Conservation (phyloP, 2,797 vertebrate genomes). For the Pygocentrus nattereri region DNA sequence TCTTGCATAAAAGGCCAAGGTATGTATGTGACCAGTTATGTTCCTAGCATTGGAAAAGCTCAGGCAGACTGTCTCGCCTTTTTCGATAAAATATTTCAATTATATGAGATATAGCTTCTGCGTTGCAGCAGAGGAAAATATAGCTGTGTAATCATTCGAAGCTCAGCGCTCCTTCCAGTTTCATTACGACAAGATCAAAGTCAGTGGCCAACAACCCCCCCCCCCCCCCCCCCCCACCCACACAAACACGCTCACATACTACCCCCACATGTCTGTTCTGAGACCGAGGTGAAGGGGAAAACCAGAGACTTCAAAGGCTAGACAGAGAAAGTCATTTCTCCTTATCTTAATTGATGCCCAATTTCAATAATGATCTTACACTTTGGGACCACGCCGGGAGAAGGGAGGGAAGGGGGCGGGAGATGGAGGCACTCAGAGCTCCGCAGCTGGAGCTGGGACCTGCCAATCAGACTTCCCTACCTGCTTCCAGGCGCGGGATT, state of each 20-base stretch:
- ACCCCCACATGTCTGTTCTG: slow-evolving; percentile 63
- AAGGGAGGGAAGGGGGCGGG: slow-evolving; percentile 26
- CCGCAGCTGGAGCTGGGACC: neutral
- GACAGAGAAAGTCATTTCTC: slow-evolving; percentile 83
- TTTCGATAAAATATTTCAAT: slow-evolving; percentile 34
- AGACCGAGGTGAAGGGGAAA: slow-evolving; percentile 71
- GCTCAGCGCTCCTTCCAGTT: slow-evolving; percentile 55
- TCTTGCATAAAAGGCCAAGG: neutral
- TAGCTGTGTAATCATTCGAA: slow-evolving; percentile 64
- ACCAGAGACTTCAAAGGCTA: slow-evolving; percentile 82
- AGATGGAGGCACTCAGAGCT: neutral
- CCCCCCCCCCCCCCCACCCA: slow-evolving; percentile 31
- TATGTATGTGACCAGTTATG: neutral
- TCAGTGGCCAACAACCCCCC: slow-evolving; percentile 19
- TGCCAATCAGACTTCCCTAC: slow-evolving; percentile 1
- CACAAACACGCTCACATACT: slow-evolving; percentile 11
- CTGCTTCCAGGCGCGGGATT: slow-evolving; percentile 67
- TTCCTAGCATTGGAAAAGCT: neutral
- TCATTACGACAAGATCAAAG: slow-evolving; percentile 78
- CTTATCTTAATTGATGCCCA: slow-evolving; percentile 87
- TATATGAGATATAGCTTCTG: slow-evolving; percentile 68
- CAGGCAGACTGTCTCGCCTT: neutral
- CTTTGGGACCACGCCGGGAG: slow-evolving; percentile 78
- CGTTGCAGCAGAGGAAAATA: slow-evolving; percentile 51
- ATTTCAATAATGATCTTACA: slow-evolving; percentile 86